Evolutionary conservation across 2,797 vertebrate species (phyloP), one percentile per base, ranked within the genome.

Genomic region (Sardinella longiceps): DNA sequence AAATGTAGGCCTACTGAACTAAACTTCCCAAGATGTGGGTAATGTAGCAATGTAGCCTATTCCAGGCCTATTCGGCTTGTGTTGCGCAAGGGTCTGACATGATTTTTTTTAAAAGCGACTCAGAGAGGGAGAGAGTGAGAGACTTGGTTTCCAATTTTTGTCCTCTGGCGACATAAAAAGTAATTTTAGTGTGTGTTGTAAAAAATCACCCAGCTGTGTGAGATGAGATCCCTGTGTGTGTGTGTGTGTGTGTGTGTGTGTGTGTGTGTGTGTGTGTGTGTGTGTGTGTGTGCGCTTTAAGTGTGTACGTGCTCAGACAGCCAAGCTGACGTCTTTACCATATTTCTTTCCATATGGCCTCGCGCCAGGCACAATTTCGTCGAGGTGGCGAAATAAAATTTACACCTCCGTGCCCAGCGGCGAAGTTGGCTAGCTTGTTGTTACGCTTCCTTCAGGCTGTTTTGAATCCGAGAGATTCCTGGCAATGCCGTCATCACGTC

Each of bases 381-480:
- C 60, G 80, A 50, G 83, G 80, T 58, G 87, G 43, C 87, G 88
- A 90, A 84, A 85, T 84, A 33, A 45, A 60, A 83, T 56, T 6
- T 80, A 85, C 51, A 12, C 25, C 63, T 80, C n/a, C 90, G 86
- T 80, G 85, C 88, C 85, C 48, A 23, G 51, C 60, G 84, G 89
- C 86, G 63, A 15, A 15, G 30, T 33, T 70, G 63, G 25, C 14
- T 70, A 30, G 30, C 28, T n/a, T n/a, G n/a, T 1, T 91, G 43
- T 89, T 90, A 88, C 89, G 91, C 87, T 77, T 86, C 87, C 92
- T 90, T 91, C 88, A 87, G 86, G 93, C 94, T 97, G 96, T 97
- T 97, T 96, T 96, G 94, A 92, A 93, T 94, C 92, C 92, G 91
- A 90, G 91, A 89, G 90, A 90, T 96, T 97, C 95, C 96, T 92